These are phyloP conservation scores for Accipiter virgatus DNA, from an alignment of 2,113 vertebrate genomes.

Conservation along the genomic window DNA sequence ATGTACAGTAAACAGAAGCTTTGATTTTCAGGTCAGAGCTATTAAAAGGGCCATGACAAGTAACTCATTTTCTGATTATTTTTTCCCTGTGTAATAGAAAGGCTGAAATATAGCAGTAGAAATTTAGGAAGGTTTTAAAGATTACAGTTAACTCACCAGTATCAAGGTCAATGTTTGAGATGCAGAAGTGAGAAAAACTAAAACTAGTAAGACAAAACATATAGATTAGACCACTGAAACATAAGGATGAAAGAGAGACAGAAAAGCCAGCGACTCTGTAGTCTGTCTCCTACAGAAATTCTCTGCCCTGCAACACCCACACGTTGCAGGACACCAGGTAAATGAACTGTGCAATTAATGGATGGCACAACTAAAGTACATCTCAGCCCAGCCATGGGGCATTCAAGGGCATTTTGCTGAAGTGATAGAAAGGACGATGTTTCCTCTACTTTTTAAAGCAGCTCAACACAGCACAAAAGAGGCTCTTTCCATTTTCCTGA, in stretches of 20 bases:
- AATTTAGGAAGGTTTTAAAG: not conserved
- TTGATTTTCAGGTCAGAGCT: not conserved
- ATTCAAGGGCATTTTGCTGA: not conserved
- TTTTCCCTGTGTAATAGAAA: not conserved
- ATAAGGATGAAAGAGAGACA: not conserved
- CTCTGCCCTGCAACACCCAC: not conserved
- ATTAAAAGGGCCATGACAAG: not conserved
- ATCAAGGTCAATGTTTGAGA: not conserved
- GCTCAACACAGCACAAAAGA: not conserved
- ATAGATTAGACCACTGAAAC: not conserved
- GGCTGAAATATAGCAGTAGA: not conserved
- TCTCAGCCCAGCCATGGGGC: accelerated
- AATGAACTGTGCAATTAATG: not conserved
- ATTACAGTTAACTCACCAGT: not conserved
- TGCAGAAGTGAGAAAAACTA: not conserved
- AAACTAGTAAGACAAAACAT: not conserved
- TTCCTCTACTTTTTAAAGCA: not conserved
- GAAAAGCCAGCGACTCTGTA: not conserved
- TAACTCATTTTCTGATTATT: not conserved
- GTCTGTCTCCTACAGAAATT: not conserved
- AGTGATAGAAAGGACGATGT: not conserved
- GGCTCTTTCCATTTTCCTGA: not conserved
- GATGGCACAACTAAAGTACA: not conserved
- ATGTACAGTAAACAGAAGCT: not conserved
- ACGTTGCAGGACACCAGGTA: not conserved